Base-by-base conservation (phyloP, 2,113 vertebrate species). In the Amblyopsis rosae region DNA sequence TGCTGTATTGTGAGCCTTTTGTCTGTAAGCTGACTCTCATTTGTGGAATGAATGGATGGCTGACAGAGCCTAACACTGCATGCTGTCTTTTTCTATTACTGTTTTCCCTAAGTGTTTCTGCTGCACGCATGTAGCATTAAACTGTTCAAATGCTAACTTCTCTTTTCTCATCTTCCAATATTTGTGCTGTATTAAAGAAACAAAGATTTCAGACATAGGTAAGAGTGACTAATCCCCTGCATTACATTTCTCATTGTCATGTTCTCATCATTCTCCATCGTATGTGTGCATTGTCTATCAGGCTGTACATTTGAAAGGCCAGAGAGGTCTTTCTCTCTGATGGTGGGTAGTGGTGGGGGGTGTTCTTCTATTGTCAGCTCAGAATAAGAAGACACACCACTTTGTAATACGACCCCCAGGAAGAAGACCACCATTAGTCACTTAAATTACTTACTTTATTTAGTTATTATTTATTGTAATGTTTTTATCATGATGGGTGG, bases 161-260 rank as follows among this genome's bases (percentile, higher is more conserved):
- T 87, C 84, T 4, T 54, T 17, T 73, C 32, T 86, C 59, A 61
- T 67, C 59, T 75, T 62, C 87, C 78, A 91, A 91, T 90, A 87
- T 89, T 92, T 95, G 88, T 92, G 86, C 77, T 92, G 78, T 89
- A 86, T 83, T 93, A 95, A 88, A 99, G 98, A 98, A 99, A 99
- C 96, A 99, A 99, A 98, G 98, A 99, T 97, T 99, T 99, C 96
- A 96, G 97, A 94, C 98, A 99, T 95, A 99, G 98, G 98, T 99
- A 98, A 99, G 97, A 89, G 81, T 73, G n/a, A 75, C 41, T 81
- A 67, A 81, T 56, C 69, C 13, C 71, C 68, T 72, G 48, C 13
- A 48, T 9, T 65, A 59, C 10, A 32, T 12, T 19, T 76, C 10
- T 64, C 16, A 54, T 13, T 51, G 3, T 51, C 10, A 8, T 15